A percentile compares a stretch with the other conserved stretches of the same genome.
Evolutionary conservation across 2,113 vertebrate species (phyloP).

Genomic region (Eonycteris spelaea): DNA sequence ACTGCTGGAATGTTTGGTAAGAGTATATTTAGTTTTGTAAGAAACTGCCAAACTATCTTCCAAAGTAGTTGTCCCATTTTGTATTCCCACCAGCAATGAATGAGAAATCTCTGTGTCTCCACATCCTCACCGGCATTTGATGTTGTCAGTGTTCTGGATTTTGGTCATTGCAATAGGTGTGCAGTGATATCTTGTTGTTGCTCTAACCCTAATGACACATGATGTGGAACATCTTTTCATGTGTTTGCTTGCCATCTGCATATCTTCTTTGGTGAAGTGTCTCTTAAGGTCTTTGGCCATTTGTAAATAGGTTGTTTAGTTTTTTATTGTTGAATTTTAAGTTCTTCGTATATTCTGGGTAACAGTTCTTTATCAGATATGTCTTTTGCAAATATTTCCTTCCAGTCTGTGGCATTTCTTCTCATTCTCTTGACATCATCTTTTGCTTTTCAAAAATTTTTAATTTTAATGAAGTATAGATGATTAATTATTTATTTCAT

Average conservation of each 20-base stretch:
- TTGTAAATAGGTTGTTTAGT: not conserved
- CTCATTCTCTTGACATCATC: not conserved
- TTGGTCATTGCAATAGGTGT: not conserved
- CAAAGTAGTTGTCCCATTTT: not conserved
- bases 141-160: not conserved
- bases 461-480: not conserved
- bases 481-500: not conserved
- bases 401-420: not conserved
- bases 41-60: not conserved
- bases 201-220: not conserved
- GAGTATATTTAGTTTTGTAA: not conserved
- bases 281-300: not conserved
- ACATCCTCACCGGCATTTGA: not conserved
- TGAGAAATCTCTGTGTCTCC: not conserved
- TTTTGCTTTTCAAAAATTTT: not conserved
- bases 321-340: not conserved
- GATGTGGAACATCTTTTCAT: not conserved
- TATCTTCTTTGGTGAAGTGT: not conserved
- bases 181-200: too few species aligned
- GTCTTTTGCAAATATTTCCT: not conserved
- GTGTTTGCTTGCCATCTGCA: not conserved
- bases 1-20: not conserved
- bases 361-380: not conserved
- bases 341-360: not conserved
- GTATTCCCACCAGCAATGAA: not conserved